These are phyloP conservation scores for Gymnocephalus cernua DNA, from an alignment of 2,113 vertebrate genomes.

Conservation along the genomic window DNA sequence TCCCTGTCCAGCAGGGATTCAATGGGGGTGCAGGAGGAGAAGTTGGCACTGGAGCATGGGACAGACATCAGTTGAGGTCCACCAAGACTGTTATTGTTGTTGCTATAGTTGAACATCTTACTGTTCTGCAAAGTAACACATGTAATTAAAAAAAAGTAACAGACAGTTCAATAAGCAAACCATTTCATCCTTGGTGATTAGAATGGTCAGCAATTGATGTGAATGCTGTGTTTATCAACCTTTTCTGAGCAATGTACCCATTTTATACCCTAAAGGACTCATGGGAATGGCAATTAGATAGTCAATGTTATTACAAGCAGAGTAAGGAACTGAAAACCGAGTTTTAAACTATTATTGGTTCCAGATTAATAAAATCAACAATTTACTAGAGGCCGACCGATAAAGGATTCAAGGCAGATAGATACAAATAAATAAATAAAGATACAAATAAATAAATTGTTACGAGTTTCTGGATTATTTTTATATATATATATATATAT, in stretches of 20 bases:
- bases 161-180: neutral
- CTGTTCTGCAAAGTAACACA: constrained; percentile 76
- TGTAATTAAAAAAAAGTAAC: neutral
- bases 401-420: no score
- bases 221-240: neutral
- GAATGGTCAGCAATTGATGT: neutral
- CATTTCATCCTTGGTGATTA: neutral
- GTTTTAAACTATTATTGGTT: neutral
- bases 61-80: constrained; percentile 37
- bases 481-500: no score
- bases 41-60: constrained; percentile 38
- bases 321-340: neutral
- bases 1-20: constrained; percentile 90
- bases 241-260: no score
- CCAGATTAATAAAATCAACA: neutral
- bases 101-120: constrained; percentile 76
- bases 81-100: constrained; percentile 64
- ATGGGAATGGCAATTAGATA: neutral
- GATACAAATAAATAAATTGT: no score
- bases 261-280: neutral
- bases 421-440: no score
- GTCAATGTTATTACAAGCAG: neutral
- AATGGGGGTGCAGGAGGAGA: constrained; percentile 73
- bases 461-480: no score
- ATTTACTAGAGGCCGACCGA: no score